These are phyloP conservation scores for Catostylus mosaicus DNA, from an alignment of 30 jellyfish, hydroid and myxozoan genomes.

Conservation along the genomic window DNA sequence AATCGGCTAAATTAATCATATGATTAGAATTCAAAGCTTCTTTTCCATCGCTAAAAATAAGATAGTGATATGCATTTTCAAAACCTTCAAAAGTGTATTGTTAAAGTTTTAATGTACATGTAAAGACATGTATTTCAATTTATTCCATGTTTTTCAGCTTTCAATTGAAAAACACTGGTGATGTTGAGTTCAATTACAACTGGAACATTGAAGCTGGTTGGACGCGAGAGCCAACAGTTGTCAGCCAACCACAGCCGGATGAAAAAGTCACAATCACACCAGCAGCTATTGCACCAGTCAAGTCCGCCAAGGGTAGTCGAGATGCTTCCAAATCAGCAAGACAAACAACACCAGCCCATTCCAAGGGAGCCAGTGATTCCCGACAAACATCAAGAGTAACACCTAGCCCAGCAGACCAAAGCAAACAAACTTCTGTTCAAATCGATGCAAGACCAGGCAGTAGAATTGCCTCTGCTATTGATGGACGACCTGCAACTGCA, in stretches of 20 bases:
- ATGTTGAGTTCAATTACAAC: conserved; percentile 55
- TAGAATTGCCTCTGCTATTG: conserved; percentile 70
- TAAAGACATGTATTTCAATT: too few species aligned
- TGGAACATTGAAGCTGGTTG: conserved; percentile 82
- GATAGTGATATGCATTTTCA: too few species aligned
- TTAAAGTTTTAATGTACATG: too few species aligned
- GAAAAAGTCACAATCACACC: conserved; percentile 22
- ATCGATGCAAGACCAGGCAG: conserved; percentile 44
- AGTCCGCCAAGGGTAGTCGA: conserved; percentile 61
- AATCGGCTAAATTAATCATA: too few species aligned
- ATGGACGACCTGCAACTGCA: conserved; percentile 92
- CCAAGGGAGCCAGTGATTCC: conserved; percentile 21
- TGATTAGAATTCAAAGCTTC: too few species aligned
- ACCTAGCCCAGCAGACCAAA: conserved; percentile 29
- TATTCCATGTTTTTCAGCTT: conserved; percentile 55
- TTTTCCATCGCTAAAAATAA: too few species aligned
- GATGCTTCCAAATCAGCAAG: conserved; percentile 43
- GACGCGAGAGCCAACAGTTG: conserved; percentile 59
- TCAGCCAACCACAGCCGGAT: conserved; percentile 14
- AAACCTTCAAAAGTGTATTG: too few species aligned
- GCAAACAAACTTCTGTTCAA: background rate
- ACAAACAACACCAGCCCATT: conserved; percentile 13
- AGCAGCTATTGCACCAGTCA: conserved; percentile 14
- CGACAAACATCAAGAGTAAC: conserved; percentile 33
- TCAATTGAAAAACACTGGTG: conserved; percentile 71